Evolutionary conservation across 2,113 vertebrate genomes (phyloP).

Genomic region (Ellobius talpinus): DNA sequence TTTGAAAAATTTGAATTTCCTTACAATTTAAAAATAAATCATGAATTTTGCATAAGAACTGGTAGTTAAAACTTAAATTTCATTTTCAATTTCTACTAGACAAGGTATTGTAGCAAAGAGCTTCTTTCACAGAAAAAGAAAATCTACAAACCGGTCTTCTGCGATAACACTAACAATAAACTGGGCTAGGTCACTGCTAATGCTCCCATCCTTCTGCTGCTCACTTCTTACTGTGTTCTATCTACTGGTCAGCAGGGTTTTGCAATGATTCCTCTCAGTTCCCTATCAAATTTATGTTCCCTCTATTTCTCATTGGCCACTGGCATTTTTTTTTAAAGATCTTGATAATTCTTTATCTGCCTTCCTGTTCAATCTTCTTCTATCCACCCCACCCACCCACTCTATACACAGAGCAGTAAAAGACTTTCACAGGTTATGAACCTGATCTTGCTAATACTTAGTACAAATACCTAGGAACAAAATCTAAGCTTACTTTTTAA

Average conservation of each 20-base stretch:
- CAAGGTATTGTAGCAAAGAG: not conserved
- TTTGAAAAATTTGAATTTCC: not conserved
- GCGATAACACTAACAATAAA: not conserved
- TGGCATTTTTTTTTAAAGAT: not conserved
- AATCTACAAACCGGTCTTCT: not conserved
- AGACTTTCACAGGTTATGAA: not conserved
- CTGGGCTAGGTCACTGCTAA: not conserved
- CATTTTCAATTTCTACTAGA: slow-evolving; percentile 1
- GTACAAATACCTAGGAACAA: not conserved
- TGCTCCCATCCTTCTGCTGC: not conserved
- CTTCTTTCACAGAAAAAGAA: not conserved
- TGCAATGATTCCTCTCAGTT: not conserved
- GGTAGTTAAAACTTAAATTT: not conserved
- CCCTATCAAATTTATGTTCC: slow-evolving; percentile 16
- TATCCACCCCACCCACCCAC: not conserved
- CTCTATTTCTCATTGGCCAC: not conserved
- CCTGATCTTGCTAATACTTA: not conserved
- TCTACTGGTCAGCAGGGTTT: not conserved
- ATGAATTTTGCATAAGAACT: not conserved
- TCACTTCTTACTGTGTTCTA: not conserved
- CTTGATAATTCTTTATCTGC: not conserved
- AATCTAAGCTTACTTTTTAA: not conserved
- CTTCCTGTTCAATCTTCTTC: not conserved
- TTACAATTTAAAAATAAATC: slow-evolving; percentile 49
- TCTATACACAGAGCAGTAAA: not conserved